A percentile compares a stretch with the other conserved stretches of the same genome.
Evolutionary conservation across 2,888 invertebrate species (phyloP).

Genomic region (Philereme transversata): DNA sequence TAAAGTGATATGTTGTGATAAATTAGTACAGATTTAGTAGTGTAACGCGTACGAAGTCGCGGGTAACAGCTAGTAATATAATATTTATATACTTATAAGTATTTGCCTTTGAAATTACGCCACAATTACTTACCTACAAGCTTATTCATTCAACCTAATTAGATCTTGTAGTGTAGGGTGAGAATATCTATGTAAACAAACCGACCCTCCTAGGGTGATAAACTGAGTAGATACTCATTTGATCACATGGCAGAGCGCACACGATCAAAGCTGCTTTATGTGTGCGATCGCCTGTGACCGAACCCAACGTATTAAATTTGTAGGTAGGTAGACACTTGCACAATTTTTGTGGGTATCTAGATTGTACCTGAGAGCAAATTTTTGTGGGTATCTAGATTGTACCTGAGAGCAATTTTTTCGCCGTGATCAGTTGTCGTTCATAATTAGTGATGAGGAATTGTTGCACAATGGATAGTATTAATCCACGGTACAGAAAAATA

Average conservation of each 20-base stretch:
- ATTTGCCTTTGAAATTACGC: not conserved
- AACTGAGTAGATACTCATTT: constrained; percentile 64
- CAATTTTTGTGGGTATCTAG: constrained; percentile 42
- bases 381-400: constrained; percentile 31
- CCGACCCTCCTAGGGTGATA: constrained; percentile 47
- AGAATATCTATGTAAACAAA: constrained; percentile 43
- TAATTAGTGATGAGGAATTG: not conserved
- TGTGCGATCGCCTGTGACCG: constrained; percentile 69
- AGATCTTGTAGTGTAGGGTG: constrained; percentile 10
- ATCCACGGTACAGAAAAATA: constrained; percentile 13
- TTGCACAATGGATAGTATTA: constrained; percentile 6
- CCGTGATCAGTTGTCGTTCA: not conserved
- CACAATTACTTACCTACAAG: not conserved
- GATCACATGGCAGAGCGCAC: constrained; percentile 74
- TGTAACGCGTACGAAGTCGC: no score
- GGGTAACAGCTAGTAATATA: no score
- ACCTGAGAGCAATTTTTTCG: no score
- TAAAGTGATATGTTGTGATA: no score
- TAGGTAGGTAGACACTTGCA: constrained; percentile 61
- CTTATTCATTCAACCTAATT: constrained; percentile 11
- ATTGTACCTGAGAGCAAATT: constrained; percentile 32
- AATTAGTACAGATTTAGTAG: no score
- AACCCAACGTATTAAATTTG: constrained; percentile 70
- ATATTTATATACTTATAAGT: no score
- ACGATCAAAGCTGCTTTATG: constrained; percentile 75